A percentile compares a stretch with the other conserved stretches of the same genome.
These are phyloP conservation scores for Anas bahamensis DNA, from an alignment of 2,797 vertebrate species.

Conservation along the genomic window DNA sequence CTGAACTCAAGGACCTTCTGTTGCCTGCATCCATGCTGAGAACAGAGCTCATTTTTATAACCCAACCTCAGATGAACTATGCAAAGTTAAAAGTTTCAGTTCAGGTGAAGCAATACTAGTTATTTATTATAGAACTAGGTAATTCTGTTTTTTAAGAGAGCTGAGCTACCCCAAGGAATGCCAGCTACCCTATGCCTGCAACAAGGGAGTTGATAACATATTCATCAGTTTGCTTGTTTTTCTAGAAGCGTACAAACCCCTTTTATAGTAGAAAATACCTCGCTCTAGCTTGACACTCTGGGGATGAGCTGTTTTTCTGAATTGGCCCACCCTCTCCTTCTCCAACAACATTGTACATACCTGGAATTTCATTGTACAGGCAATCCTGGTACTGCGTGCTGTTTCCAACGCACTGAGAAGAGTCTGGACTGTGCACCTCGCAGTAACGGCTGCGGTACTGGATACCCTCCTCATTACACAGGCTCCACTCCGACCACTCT, in stretches of 20 bases:
- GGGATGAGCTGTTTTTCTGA: not conserved
- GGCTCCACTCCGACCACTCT: slow-evolving; percentile 94
- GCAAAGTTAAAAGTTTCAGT: not conserved
- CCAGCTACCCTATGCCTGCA: not conserved
- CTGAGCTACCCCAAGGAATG: not conserved
- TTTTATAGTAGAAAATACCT: not conserved
- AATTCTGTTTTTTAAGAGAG: not conserved
- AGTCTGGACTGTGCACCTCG: slow-evolving; percentile 77
- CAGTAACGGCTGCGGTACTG: slow-evolving; percentile 91
- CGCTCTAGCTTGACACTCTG: not conserved
- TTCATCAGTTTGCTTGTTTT: not conserved
- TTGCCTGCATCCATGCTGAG: not conserved
- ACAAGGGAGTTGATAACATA: not conserved
- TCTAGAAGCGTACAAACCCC: not conserved
- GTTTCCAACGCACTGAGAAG: slow-evolving; percentile 88
- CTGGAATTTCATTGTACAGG: slow-evolving; percentile 91
- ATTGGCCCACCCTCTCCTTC: not conserved
- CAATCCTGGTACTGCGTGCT: slow-evolving; percentile 91
- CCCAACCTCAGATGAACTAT: not conserved
- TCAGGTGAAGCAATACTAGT: not conserved
- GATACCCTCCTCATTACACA: slow-evolving; percentile 89
- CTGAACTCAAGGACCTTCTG: not conserved
- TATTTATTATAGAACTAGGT: not conserved
- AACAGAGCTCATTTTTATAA: not conserved
- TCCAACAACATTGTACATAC: slow-evolving; percentile 69